phyloP scores from a whole-genome alignment of 2,888 invertebrate genomes.

The Emmelina monodactyla region DNA sequence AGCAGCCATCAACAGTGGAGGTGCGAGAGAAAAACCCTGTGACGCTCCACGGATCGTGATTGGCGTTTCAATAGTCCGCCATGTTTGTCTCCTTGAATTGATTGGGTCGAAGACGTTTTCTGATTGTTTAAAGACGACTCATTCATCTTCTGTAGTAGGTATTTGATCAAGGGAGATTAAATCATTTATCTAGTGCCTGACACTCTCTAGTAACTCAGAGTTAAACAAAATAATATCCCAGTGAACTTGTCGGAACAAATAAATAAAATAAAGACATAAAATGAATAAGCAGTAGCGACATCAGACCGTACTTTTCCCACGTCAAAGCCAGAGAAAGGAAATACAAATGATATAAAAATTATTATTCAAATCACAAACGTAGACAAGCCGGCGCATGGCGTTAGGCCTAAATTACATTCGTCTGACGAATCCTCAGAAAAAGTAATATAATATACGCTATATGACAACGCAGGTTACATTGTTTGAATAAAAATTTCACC shows the following conservation, averaged over 20 bases:
- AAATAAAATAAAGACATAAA: too few relatives aligned
- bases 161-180: too few relatives aligned
- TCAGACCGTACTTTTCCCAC: constrained; percentile 58
- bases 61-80: constrained; percentile 48
- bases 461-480: constrained; percentile 25
- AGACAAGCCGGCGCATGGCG: constrained; percentile 44
- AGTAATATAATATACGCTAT: constrained; percentile 38
- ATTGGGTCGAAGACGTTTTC: constrained; percentile 20
- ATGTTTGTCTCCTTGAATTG: constrained; percentile 40
- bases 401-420: constrained; percentile 56
- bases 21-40: constrained; percentile 48
- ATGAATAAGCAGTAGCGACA: too few relatives aligned
- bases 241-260: too few relatives aligned
- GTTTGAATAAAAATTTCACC: constrained; percentile 23
- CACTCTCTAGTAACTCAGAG: too few relatives aligned
- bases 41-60: constrained; percentile 48
- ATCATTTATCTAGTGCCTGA: too few relatives aligned
- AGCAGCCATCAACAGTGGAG: constrained; percentile 58
- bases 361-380: constrained; percentile 61
- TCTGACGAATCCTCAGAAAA: constrained; percentile 47
- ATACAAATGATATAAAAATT: constrained; percentile 58
- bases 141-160: too few relatives aligned
- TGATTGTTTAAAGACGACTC: constrained; percentile 11
- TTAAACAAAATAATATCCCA: too few relatives aligned
- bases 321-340: constrained; percentile 53